phyloP scores from a whole-genome alignment of 2,888 invertebrate species.

The Platycheirus albimanus region DNA sequence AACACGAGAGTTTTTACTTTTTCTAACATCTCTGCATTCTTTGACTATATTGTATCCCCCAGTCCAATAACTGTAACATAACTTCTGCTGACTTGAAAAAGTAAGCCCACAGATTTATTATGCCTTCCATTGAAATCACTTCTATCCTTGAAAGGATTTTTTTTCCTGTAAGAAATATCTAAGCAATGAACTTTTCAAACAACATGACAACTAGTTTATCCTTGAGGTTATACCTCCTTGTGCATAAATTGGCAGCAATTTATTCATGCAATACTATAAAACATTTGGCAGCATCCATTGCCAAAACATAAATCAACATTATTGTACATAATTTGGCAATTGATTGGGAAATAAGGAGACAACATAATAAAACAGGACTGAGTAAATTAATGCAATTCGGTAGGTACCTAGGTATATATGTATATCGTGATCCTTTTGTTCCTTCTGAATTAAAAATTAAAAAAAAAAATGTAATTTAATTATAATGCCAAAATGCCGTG shows the following conservation, averaged over 20 bases:
- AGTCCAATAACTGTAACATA: too few relatives aligned
- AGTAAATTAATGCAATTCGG: slow-evolving; percentile 11
- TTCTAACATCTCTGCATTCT: too few relatives aligned
- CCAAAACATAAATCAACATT: slow-evolving; percentile 34
- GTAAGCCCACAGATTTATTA: too few relatives aligned
- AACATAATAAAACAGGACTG: neutral
- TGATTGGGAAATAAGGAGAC: slow-evolving; percentile 11
- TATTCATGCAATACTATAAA: neutral
- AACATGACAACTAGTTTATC: slow-evolving; percentile 3
- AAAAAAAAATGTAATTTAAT: neutral
- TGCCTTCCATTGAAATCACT: too few relatives aligned
- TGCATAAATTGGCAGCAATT: slow-evolving; percentile 8
- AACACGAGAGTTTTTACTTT: too few relatives aligned
- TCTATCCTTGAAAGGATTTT: too few relatives aligned
- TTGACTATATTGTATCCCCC: too few relatives aligned
- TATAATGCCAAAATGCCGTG: neutral
- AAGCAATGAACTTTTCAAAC: neutral
- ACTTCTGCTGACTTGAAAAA: too few relatives aligned
- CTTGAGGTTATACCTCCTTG: neutral
- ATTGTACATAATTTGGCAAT: slow-evolving; percentile 37
- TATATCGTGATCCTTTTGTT: neutral
- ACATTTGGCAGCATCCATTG: slow-evolving; percentile 11
- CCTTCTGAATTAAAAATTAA: neutral
- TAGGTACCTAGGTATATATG: too few relatives aligned
- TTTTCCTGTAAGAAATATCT: too few relatives aligned